These are phyloP conservation scores for Germaria angustata DNA, from an alignment of 2,888 invertebrate genomes.

Conservation along the genomic window DNA sequence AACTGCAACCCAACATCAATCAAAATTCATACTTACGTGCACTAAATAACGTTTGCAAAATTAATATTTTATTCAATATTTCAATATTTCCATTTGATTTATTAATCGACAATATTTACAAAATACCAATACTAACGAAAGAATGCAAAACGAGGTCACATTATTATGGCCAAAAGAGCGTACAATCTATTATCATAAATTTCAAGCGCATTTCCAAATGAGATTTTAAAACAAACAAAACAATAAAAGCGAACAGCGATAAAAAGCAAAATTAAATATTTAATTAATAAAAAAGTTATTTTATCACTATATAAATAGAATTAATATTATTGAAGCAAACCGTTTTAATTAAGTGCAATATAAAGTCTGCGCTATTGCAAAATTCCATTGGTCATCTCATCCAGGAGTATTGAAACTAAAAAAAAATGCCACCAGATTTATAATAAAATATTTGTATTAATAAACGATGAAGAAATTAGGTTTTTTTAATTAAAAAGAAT, in stretches of 20 bases:
- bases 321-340: background rate
- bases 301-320: background rate
- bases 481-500: too few relatives aligned
- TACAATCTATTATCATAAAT: background rate
- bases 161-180: background rate
- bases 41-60: slow-evolving; percentile 6
- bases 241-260: background rate
- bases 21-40: background rate
- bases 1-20: background rate
- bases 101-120: slow-evolving; percentile 12
- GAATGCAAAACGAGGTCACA: slow-evolving; percentile 25
- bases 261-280: slow-evolving; percentile 7
- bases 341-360: background rate
- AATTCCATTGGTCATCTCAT: background rate
- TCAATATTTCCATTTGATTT: slow-evolving; percentile 6
- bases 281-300: background rate
- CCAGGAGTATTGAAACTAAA: background rate
- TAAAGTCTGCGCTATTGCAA: background rate
- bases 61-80: background rate
- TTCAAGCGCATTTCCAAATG: background rate
- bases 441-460: too few relatives aligned
- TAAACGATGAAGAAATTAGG: too few relatives aligned
- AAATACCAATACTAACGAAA: background rate
- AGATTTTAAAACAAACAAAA: background rate
- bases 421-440: too few relatives aligned